phyloP scores from a whole-genome alignment of 1,140 invertebrate species.

The Drosophila truncata region DNA sequence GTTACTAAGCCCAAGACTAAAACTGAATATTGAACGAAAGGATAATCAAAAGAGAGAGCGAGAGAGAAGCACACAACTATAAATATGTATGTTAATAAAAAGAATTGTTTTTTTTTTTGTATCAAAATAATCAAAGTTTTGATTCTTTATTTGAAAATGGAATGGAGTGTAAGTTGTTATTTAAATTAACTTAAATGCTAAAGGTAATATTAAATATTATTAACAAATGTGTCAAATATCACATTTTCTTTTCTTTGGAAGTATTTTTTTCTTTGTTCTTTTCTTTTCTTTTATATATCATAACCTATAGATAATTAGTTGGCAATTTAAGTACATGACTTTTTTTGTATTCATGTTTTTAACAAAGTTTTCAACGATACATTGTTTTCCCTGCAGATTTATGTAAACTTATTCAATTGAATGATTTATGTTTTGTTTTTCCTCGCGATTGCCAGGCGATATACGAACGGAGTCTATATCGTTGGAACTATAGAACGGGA shows the following conservation, averaged over 20 bases:
- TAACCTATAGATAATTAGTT: too few species aligned
- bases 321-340: not conserved
- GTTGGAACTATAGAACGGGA: not conserved
- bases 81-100: slow-evolving; percentile 51
- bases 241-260: not conserved
- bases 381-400: not conserved
- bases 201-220: not conserved
- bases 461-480: not conserved
- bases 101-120: slow-evolving; percentile 38
- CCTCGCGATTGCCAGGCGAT: not conserved
- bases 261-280: not conserved
- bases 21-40: slow-evolving; percentile 49
- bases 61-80: slow-evolving; percentile 30
- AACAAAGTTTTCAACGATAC: too few species aligned
- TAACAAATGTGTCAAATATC: not conserved
- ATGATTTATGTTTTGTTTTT: not conserved
- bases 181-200: not conserved
- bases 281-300: not conserved
- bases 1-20: slow-evolving; percentile 41
- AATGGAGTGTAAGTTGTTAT: not conserved
- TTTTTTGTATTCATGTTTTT: not conserved
- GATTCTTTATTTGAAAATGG: slow-evolving; percentile 9
- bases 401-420: not conserved
- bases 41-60: slow-evolving; percentile 66
- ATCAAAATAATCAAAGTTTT: not conserved